These are phyloP conservation scores for Lymantria dispar DNA, from an alignment of 2,888 invertebrate species.

Conservation along the genomic window DNA sequence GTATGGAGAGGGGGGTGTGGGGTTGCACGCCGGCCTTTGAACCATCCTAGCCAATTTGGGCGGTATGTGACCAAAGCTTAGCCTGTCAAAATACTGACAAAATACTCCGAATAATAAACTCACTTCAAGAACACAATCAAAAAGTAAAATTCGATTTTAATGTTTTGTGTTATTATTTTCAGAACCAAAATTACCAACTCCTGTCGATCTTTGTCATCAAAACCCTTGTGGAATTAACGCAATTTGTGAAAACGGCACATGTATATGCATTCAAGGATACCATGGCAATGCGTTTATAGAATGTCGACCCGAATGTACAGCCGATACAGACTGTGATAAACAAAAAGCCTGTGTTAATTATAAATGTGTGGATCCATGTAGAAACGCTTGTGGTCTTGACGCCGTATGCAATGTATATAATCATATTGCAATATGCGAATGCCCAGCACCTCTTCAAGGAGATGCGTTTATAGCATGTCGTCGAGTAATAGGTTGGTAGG, in stretches of 20 bases:
- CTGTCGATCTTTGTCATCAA: constrained; percentile 81
- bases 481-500: constrained; percentile 68
- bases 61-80: too few relatives aligned
- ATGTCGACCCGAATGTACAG: constrained; percentile 90
- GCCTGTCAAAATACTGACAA: too few relatives aligned
- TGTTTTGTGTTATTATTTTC: constrained; percentile 19
- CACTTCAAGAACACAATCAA: too few relatives aligned
- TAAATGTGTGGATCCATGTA: constrained; percentile 89
- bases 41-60: too few relatives aligned
- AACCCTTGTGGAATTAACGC: constrained; percentile 86
- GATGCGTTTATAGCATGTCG: constrained; percentile 90
- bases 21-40: too few relatives aligned
- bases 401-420: constrained; percentile 89
- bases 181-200: constrained; percentile 59
- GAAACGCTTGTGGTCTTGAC: constrained; percentile 86
- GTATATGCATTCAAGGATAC: constrained; percentile 84
- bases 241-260: constrained; percentile 82
- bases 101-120: too few relatives aligned
- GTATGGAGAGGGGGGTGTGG: too few relatives aligned
- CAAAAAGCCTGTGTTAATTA: constrained; percentile 87
- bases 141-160: background rate
- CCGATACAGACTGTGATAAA: constrained; percentile 88
- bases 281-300: constrained; percentile 86
- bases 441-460: constrained; percentile 87
- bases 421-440: constrained; percentile 90